Conservation (phyloP, 1,140 invertebrate species). For the Ceratoteleas bidentatus region DNA sequence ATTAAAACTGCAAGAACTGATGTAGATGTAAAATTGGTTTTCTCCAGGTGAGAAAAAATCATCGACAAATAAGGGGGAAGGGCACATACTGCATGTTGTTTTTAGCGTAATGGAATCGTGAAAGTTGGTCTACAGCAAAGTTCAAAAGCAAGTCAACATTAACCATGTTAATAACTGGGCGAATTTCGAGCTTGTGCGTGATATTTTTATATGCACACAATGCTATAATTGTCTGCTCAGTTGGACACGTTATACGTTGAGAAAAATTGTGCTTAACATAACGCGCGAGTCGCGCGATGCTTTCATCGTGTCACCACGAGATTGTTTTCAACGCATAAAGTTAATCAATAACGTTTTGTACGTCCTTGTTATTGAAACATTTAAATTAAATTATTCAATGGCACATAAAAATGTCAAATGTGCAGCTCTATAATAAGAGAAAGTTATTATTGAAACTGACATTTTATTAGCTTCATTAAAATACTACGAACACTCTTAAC, state of each 20-base stretch:
- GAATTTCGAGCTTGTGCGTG: constrained; percentile 17
- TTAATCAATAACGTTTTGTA: too few species aligned
- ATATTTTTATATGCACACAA: constrained; percentile 29
- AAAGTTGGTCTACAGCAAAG: not conserved
- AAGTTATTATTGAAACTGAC: too few species aligned
- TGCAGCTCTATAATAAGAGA: too few species aligned
- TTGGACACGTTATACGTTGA: constrained; percentile 24
- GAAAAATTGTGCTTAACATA: constrained; percentile 15
- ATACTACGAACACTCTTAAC: too few species aligned
- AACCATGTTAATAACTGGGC: constrained; percentile 17
- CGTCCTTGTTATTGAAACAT: not conserved
- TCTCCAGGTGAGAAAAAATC: constrained; percentile 4
- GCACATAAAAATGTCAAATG: not conserved
- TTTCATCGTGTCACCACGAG: too few species aligned
- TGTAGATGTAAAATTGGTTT: not conserved
- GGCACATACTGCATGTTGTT: constrained; percentile 2
- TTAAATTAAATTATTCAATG: not conserved
- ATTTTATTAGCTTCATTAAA: too few species aligned
- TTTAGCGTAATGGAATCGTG: not conserved
- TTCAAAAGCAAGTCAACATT: constrained; percentile 8
- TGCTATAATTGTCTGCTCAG: constrained; percentile 22
- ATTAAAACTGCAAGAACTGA: constrained; percentile 2
- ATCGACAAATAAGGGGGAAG: not conserved
- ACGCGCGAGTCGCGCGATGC: not conserved
- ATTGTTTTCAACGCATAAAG: too few species aligned